A percentile compares a stretch with the other conserved stretches of the same genome.
phyloP scores from a whole-genome alignment of 2,888 invertebrate species.

The Crossocerus cetratus region DNA sequence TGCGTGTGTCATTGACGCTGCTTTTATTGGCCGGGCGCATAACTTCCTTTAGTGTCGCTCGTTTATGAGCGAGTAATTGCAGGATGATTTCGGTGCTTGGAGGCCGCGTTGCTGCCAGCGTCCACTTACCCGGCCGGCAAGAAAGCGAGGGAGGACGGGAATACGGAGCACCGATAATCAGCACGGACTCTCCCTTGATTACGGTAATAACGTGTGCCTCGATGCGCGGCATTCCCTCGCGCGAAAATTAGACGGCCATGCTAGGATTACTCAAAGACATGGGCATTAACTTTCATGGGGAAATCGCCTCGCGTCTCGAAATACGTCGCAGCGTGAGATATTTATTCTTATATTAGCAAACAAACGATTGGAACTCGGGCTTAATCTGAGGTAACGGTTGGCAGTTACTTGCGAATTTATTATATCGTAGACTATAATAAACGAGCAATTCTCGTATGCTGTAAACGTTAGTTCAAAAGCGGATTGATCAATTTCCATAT shows the following conservation, averaged over 20 bases:
- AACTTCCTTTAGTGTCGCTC: conserved; percentile 58
- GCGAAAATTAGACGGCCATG: conserved; percentile 33
- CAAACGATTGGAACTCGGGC: no score
- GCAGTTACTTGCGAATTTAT: no score
- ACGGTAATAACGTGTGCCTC: conserved; percentile 32
- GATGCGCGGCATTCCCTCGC: conserved; percentile 7
- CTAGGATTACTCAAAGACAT: no score
- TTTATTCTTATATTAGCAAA: no score
- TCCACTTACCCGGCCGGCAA: conserved; percentile 1
- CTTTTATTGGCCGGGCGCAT: conserved; percentile 64
- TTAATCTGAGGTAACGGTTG: no score
- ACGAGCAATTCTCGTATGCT: no score
- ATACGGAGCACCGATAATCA: conserved; percentile 49
- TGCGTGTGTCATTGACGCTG: conserved; percentile 63
- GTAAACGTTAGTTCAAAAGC: no score
- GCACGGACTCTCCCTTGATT: conserved; percentile 36
- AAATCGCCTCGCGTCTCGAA: no score
- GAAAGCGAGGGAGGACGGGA: conserved; percentile 39
- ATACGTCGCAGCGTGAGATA: no score
- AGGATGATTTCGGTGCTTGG: conserved; percentile 61
- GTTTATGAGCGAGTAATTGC: conserved; percentile 71
- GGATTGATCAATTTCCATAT: no score
- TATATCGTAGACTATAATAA: no score
- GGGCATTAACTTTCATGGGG: no score
- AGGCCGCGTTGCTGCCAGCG: conserved; percentile 19